phyloP scores from a whole-genome alignment of 1,140 invertebrate genomes.

The Bicyclus anynana region DNA sequence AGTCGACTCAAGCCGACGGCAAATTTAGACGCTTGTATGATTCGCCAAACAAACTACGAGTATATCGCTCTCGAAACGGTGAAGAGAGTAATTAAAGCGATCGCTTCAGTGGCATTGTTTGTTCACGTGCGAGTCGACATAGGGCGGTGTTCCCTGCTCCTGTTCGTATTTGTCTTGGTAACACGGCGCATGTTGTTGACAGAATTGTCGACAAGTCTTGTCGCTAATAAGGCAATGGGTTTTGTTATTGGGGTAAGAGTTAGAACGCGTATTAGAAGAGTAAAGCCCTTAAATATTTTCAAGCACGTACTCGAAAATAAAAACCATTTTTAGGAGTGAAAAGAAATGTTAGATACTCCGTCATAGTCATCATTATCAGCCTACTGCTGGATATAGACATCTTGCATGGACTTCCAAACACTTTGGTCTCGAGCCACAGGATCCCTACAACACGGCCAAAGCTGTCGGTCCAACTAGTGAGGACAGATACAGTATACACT shows the following conservation, averaged over 20 bases:
- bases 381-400: no score
- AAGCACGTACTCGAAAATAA: no score
- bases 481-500: no score
- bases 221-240: background rate
- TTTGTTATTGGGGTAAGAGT: background rate
- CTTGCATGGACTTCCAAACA: no score
- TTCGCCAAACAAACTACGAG: constrained; percentile 2
- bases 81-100: background rate
- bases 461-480: no score
- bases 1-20: background rate
- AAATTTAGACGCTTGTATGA: background rate
- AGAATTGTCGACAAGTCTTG: background rate
- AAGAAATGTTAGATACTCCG: no score
- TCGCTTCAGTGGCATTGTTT: constrained; percentile 1
- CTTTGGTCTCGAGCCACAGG: no score
- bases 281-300: background rate
- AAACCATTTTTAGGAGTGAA: no score
- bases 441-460: no score
- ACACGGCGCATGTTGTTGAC: background rate
- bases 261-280: background rate
- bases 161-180: background rate
- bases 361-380: no score
- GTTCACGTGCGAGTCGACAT: background rate
- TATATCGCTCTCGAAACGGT: background rate
- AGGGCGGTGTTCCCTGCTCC: background rate